These are phyloP conservation scores for Drosophila quasianomalipes DNA, from an alignment of 2,888 invertebrate species.

Conservation along the genomic window DNA sequence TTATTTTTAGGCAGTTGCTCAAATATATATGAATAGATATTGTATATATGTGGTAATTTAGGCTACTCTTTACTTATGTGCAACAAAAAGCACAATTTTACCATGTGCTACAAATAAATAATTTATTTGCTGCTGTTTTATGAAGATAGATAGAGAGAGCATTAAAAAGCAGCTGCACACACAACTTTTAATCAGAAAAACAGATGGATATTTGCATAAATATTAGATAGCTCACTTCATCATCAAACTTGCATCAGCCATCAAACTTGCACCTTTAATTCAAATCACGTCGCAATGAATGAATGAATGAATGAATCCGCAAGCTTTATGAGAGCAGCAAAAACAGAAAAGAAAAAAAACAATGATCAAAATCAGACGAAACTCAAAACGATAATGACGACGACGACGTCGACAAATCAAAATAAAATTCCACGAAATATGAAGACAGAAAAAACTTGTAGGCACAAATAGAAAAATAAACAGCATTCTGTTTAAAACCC, in stretches of 20 bases:
- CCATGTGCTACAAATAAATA: conserved; percentile 32
- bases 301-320: conserved; percentile 34
- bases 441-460: background rate
- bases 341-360: conserved; percentile 12
- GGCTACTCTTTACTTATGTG: background rate
- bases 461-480: background rate
- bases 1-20: background rate
- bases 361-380: conserved; percentile 16
- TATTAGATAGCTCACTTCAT: background rate
- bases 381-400: conserved; percentile 12
- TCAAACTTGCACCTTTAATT: conserved; percentile 35
- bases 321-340: conserved; percentile 23
- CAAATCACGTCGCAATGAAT: conserved; percentile 62
- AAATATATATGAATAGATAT: background rate
- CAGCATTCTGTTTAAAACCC: conserved; percentile 15
- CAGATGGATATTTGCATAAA: conserved; percentile 4
- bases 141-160: conserved; percentile 20
- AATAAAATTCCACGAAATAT: conserved; percentile 29
- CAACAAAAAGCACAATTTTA: background rate
- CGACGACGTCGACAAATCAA: conserved; percentile 31
- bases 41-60: background rate
- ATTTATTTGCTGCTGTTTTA: conserved; percentile 19
- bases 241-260: conserved; percentile 4
- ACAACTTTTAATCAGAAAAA: conserved; percentile 33
- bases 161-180: conserved; percentile 13